Evolutionary conservation across 2,113 vertebrate species (phyloP), one percentile per base, ranked within the genome.

Genomic region (Oncorhynchus mykiss): DNA sequence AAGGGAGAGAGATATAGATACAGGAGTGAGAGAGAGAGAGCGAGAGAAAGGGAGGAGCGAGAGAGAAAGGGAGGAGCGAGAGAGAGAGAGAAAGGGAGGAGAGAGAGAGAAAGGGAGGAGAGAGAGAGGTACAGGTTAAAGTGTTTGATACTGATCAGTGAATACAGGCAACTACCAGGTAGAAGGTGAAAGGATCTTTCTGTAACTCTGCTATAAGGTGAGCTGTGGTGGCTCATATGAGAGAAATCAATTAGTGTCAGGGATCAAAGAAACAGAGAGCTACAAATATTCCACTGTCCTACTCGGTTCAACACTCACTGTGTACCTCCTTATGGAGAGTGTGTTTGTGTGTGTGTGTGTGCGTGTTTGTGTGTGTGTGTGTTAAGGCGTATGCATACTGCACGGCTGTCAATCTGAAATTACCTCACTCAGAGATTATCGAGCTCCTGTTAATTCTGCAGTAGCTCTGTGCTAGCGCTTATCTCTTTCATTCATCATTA

Each of bases 401-500:
- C 59, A 62, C 2, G 59, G 4, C 72, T 20, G 66, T 76, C 54
- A 68, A 75, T 79, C 78, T 71, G 74, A 82, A 84, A 83, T 77
- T 73, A 70, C 76, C 72, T 79, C 72, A 70, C 79, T 80, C 48
- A 71, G 78, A 80, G 79, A 85, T 62, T n/a, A 78, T 74, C 80
- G 77, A 81, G 79, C 73, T 73, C 75, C 77, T 54, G 82, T 76
- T 86, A 86, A 85, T 79, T 86, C 72, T 70, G 73, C 85, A 64
- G 77, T 54, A 65, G 76, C 72, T 76, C 75, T 74, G 82, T 82
- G 82, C 70, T 75, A 80, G 80, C 70, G 73, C 80, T 78, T 59
- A 25, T 65, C 24, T 76, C 72, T 80, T 75, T 70, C 78, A 86
- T 88, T 87, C 81, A 90, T 87, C 80, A 83, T 78, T 77, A 45